Evolutionary conservation across 2,888 invertebrate genomes (phyloP), one percentile per base, ranked within the genome.

Genomic region (Fragum sueziense): DNA sequence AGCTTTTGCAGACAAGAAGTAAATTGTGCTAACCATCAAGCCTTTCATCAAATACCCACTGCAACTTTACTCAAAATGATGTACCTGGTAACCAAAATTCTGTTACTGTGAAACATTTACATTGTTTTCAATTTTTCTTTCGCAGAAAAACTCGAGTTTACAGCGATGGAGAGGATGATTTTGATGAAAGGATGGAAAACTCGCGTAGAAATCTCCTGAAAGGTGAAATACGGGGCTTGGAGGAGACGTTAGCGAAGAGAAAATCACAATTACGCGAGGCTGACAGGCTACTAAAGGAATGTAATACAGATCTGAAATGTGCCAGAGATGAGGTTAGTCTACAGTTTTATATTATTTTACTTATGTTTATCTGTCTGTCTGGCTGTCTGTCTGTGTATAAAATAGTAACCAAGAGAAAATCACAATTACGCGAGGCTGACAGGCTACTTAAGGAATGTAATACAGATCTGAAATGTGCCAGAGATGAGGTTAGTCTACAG

Each of bases 341-440:
- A n/a, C n/a, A n/a, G n/a, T n/a, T n/a, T n/a, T n/a, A n/a, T n/a
- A n/a, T n/a, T n/a, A n/a, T n/a, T n/a, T n/a, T n/a, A n/a, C n/a
- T n/a, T n/a, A n/a, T n/a, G n/a, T n/a, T n/a, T n/a, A n/a, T n/a
- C n/a, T n/a, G n/a, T n/a, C n/a, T n/a, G n/a, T n/a, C n/a, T n/a
- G n/a, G n/a, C n/a, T n/a, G n/a, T n/a, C n/a, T n/a, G n/a, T n/a
- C n/a, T n/a, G n/a, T n/a, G n/a, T n/a, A n/a, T n/a, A n/a, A n/a
- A n/a, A n/a, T n/a, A n/a, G n/a, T 92, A 22, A 88, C 90, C 22
- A 91, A 90, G 74, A 80, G 92, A 22, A 83, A 89, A 67, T 86
- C 88, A 2, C 91, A 92, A 85, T 83, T 92, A 3, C 75, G 89
- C 9, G 91, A 91, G 68, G 90, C 91, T 6, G 92, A 92, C 76